These are phyloP conservation scores for Microdon myrmicae DNA, from an alignment of 2,888 invertebrate species.

Conservation along the genomic window DNA sequence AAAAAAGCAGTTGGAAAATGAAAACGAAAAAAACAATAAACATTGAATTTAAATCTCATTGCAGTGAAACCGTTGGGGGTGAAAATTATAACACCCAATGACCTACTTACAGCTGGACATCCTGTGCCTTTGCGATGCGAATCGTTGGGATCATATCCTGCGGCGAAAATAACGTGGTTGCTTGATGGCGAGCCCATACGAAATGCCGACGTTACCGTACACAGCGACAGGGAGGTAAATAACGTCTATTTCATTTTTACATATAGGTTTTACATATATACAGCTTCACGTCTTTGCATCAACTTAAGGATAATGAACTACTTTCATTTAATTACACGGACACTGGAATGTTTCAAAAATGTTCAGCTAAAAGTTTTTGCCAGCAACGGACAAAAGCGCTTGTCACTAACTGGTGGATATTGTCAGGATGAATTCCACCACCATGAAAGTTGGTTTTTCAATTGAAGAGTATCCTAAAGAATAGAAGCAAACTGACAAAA, in stretches of 20 bases:
- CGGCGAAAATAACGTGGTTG: conserved; percentile 84
- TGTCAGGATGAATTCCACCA: no score
- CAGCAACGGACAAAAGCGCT: no score
- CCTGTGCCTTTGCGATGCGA: conserved; percentile 81
- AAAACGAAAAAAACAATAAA: neutral
- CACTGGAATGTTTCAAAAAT: no score
- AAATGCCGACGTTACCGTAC: conserved; percentile 72
- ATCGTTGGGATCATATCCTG: conserved; percentile 83
- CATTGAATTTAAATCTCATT: conserved; percentile 52
- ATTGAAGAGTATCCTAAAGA: no score
- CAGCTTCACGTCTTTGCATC: neutral
- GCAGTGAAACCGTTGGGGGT: conserved; percentile 83
- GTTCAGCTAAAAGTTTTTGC: no score
- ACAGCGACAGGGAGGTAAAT: conserved; percentile 67
- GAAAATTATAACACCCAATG: conserved; percentile 77
- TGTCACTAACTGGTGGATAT: no score
- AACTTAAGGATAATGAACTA: neutral
- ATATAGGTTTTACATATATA: neutral
- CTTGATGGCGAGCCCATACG: conserved; percentile 76
- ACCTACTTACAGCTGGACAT: conserved; percentile 78
- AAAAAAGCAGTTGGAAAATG: neutral
- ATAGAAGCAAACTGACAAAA: no score
- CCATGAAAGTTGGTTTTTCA: no score
- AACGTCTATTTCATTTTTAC: no score
- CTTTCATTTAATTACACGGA: neutral